phyloP scores from a whole-genome alignment of 2,888 invertebrate species.

The Dasysyrphus tricinctus region DNA sequence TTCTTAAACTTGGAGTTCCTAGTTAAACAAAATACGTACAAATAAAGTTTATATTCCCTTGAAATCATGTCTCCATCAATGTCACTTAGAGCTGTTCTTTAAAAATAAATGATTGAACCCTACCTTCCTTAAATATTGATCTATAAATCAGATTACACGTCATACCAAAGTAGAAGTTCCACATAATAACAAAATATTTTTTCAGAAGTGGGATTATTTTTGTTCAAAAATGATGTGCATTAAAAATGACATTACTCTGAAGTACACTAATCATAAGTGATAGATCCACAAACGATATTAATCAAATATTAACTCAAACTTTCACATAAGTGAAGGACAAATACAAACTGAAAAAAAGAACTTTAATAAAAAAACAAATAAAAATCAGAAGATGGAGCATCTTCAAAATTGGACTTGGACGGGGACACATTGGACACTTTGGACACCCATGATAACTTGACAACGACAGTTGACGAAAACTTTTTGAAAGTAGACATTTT shows the following conservation, averaged over 20 bases:
- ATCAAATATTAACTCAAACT: conserved; percentile 21
- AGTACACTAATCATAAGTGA: conserved; percentile 26
- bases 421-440: conserved; percentile 24
- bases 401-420: conserved; percentile 25
- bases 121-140: background rate
- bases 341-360: background rate
- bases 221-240: background rate
- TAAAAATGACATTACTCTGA: background rate
- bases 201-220: background rate
- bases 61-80: background rate
- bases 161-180: background rate
- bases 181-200: conserved; percentile 3
- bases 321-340: background rate
- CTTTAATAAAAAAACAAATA: conserved; percentile 16
- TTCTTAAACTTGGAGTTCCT: too few relatives aligned
- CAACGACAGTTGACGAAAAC: conserved; percentile 68
- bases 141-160: background rate
- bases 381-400: conserved; percentile 32
- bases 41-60: background rate
- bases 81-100: background rate
- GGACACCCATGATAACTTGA: conserved; percentile 54
- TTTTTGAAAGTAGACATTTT: conserved; percentile 53
- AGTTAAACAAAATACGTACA: too few relatives aligned
- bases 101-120: background rate
- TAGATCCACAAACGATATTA: conserved; percentile 2